Evolutionary conservation across 2,113 vertebrate genomes (phyloP), one percentile per base, ranked within the genome.

Genomic region (Gadus chalcogrammus): DNA sequence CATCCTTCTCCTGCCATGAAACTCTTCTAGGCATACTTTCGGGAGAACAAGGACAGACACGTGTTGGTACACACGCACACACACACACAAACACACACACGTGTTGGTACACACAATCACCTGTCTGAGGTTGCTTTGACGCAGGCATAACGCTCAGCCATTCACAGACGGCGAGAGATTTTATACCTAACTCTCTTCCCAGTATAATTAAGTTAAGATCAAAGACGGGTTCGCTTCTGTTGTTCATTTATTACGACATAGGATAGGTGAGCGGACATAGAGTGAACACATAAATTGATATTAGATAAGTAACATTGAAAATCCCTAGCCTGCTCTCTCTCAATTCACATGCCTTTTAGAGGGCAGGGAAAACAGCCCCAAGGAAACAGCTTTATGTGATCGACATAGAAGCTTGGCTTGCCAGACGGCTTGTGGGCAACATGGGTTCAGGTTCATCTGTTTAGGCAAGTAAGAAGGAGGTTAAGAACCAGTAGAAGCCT

Each of bases 31-130:
- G 42, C 42, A 48, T 48, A 7, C 42, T 48, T 48, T 48, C 42
- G 42, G 42, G 11, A 48, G 42, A 48, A 48, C 38, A 42, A 5
- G 38, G 5, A 42, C 38, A 42, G 6, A 42, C 38, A 42, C 38
- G 38, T 42, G 24, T 24, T 2, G 24, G 24, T 20, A 24, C 58
- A 60, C 17, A 8, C 1, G 18, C 56, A 59, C 56, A 59, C 56
- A 59, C 56, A 59, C 56, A 59, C 56, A 59, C 58, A 60, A n/a
- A n/a, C 16, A 60, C 58, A 60, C 58, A 60, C 17, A 60, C 31
- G 31, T 35, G 31, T 35, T 7, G 31, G 31, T 35, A 60, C 58
- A 60, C 5, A 60, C 42, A 48, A 48, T 48, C 42, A 48, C 42
- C 8, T 48, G 42, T 12, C 42, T 48, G 42, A 48, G 42, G 42